Evolutionary conservation across 1,140 invertebrate species (phyloP), one percentile per base, ranked within the genome.

Genomic region (Bactericera cockerelli): DNA sequence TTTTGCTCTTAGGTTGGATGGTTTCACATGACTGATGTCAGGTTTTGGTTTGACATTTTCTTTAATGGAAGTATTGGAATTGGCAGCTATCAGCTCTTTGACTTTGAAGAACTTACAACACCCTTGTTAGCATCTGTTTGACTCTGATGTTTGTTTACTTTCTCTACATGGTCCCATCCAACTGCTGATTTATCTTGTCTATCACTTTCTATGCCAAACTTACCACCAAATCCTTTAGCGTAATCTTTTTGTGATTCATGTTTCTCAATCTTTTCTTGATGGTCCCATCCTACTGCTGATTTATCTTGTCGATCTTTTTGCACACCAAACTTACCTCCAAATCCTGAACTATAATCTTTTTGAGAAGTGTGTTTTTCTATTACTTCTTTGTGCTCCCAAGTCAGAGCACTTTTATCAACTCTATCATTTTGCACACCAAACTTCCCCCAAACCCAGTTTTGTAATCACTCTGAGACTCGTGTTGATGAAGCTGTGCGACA

Each of bases 251-350:
- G 87, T 25, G 84, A 88, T 64, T 83, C 81, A 66, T 89, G 87
- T 67, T 86, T 83, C 28, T 81, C 77, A 1, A 83, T 67, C 70
- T 84, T 79, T 69, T 87, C 87, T 36, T 80, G 71, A 69, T 92
- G 84, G 68, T 91, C 87, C 86, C 85, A 93, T 57, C 87, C 87
- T 10, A 87, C 74, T 1, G 89, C 87, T 21, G 81, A 80, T 69
- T 83, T 88, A 75, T 95, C 92, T 66, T 87, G 80, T 26, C 87
- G 70, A 73, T 94, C 91, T 4, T 74, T 74, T 72, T 93, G 84
- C 1, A 95, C 84, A 1, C 92, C 92, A 75, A 84, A 95, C 72
- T 93, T 93, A 0, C 92, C 92, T 4, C 92, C 92, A 74, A 93
- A 93, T 1, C 89, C 89, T 57, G 80, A 78, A 1, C 79, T 77